A percentile compares a stretch with the other conserved stretches of the same genome.
Evolutionary conservation across 1,140 invertebrate species (phyloP).

Genomic region (Drosophila murphyi): DNA sequence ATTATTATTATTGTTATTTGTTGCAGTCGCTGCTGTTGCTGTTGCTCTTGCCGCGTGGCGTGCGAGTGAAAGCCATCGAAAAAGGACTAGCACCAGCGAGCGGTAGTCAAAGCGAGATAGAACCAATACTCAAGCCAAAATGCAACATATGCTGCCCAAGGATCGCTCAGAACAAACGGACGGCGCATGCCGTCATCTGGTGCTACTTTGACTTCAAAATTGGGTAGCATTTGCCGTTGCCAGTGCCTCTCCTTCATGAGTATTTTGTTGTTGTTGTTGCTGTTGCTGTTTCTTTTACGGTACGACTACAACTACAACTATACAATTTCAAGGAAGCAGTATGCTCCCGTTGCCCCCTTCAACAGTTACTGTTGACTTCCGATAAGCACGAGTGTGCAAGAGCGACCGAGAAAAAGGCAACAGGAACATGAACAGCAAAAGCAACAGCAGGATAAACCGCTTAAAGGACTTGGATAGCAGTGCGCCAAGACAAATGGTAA

Average conservation of each 20-base stretch:
- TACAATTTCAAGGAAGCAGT: constrained; percentile 69
- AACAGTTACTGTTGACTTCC: constrained; percentile 79
- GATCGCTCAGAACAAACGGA: constrained; percentile 69
- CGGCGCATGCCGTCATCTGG: constrained; percentile 83
- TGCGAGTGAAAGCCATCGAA: constrained; percentile 76
- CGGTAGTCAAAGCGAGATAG: constrained; percentile 47
- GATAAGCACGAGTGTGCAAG: constrained; percentile 73
- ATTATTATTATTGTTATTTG: constrained; percentile 37
- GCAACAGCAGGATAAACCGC: constrained; percentile 76
- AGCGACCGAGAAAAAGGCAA: constrained; percentile 26
- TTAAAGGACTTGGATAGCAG: constrained; percentile 62
- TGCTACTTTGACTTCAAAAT: constrained; percentile 83
- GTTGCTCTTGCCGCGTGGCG: constrained; percentile 60
- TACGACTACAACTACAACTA: constrained; percentile 34
- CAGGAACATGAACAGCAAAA: constrained; percentile 54
- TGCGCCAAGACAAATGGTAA: constrained; percentile 52
- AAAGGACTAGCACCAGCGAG: constrained; percentile 47
- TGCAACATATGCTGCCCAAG: constrained; percentile 76
- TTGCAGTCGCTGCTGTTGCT: constrained; percentile 29
- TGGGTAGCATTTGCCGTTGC: constrained; percentile 63
- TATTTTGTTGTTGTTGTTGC: constrained; percentile 43
- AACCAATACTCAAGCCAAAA: constrained; percentile 35
- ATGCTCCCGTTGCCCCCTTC: constrained; percentile 44
- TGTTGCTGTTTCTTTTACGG: constrained; percentile 71
- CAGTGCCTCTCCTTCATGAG: constrained; percentile 37